Evolutionary conservation across 2,113 vertebrate genomes (phyloP), one percentile per base, ranked within the genome.

Genomic region (Australoheros scitulus): DNA sequence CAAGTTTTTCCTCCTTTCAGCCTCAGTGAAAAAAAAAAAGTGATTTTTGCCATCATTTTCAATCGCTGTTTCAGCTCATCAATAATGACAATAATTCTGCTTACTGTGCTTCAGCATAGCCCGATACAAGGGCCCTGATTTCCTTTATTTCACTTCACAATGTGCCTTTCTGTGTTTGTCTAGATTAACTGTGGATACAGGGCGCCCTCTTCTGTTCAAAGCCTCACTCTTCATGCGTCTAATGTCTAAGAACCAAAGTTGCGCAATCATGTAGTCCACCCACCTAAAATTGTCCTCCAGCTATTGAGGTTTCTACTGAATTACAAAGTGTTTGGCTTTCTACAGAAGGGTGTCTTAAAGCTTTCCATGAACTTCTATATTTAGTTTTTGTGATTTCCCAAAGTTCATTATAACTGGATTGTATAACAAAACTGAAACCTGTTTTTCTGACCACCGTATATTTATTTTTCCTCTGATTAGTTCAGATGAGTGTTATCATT

Each of bases 141-240:
- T n/a, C 20, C 68, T n/a, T 56, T 56, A 56, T 17, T 72, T 52
- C 29, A 47, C 68, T 72, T 72, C 47, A 55, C 26, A n/a, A 32
- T 72, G 65, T 50, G 65, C 41, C 15, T 4, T 34, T 13, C 20
- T 61, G 34, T 2, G 6, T 32, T 24, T 52, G 4, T 41, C 14
- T n/a, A 32, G 8, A 17, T 26, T 15, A 85, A 6, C 22, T 29
- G 24, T 89, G 83, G 81, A 65, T 72, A 9, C 36, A 56, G 17
- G 43, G 77, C 84, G 79, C 87, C 92, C 84, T 92, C 92, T 80
- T 36, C 84, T 84, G 92, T 32, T 36, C 59, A 68, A 75, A 83
- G 2, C 1, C 11, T 7, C 5, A 47, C 15, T 43, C 29, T n/a
- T 36, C 36, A 61, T 0, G 26, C 26, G n/a, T n/a, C 26, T 26